phyloP scores from a whole-genome alignment of 2,113 vertebrate species.

The Oreochromis tanganicae region DNA sequence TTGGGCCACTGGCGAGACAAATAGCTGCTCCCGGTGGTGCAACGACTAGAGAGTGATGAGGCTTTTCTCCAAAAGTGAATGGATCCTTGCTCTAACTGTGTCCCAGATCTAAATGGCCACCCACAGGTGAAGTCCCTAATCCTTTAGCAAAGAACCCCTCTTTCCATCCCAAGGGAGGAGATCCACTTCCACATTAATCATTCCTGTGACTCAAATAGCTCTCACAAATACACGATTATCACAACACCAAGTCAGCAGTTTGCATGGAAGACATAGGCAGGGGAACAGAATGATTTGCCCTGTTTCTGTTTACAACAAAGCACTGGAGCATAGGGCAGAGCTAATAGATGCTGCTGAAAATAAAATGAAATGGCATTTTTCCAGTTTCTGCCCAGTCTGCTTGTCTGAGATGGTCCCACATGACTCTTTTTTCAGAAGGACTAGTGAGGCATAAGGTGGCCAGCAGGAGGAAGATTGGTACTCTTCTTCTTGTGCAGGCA shows the following conservation, averaged over 20 bases:
- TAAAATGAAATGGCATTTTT: constrained; percentile 25
- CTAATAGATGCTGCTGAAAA: constrained; percentile 28
- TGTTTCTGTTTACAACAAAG: constrained; percentile 37
- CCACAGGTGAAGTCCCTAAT: constrained; percentile 55
- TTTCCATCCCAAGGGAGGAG: background rate
- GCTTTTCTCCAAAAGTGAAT: constrained; percentile 54
- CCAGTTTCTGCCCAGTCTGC: background rate
- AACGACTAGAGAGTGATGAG: constrained; percentile 57
- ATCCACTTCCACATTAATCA: constrained; percentile 61
- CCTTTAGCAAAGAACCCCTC: constrained; percentile 19
- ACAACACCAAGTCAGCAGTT: constrained; percentile 59
- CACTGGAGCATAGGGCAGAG: constrained; percentile 26
- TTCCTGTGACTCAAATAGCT: constrained; percentile 48
- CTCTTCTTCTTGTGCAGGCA: background rate
- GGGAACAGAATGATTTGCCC: constrained; percentile 24
- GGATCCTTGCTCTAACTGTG: constrained; percentile 41
- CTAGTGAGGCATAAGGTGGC: background rate
- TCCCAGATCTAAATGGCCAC: constrained; percentile 59
- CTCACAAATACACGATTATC: constrained; percentile 60
- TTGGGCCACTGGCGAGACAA: constrained; percentile 55
- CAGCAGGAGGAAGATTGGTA: background rate
- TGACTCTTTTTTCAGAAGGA: background rate
- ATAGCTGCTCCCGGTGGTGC: constrained; percentile 46
- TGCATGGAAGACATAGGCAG: constrained; percentile 18
- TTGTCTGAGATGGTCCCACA: background rate